phyloP scores from a whole-genome alignment of 35 echinoderm and acorn worm genomes.

The Amphiura filiformis region DNA sequence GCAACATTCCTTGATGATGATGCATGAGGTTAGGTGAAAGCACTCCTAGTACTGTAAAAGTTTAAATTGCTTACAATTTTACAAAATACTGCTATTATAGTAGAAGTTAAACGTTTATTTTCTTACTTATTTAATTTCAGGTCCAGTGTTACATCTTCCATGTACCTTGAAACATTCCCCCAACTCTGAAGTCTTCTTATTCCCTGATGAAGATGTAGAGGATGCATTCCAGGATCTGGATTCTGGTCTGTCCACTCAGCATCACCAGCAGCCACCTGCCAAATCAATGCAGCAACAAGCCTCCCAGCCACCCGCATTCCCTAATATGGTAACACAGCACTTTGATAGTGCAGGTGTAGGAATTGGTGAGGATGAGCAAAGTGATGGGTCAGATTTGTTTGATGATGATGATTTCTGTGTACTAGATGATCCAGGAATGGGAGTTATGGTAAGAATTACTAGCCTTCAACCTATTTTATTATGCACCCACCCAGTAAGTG shows the following conservation, averaged over 20 bases:
- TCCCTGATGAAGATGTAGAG: constrained; percentile 72
- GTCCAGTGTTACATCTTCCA: constrained; percentile 29
- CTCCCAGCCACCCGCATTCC: background rate
- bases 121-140: constrained; percentile 28
- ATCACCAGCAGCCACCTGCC: background rate
- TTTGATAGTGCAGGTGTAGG: background rate
- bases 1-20: too few species aligned
- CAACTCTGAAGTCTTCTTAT: constrained; percentile 59
- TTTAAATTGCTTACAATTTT: too few species aligned
- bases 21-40: too few species aligned
- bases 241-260: too few species aligned
- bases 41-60: too few species aligned
- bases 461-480: too few species aligned
- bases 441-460: constrained; percentile 84
- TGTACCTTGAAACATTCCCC: constrained; percentile 52
- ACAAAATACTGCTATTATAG: too few species aligned
- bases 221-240: background rate
- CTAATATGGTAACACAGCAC: background rate
- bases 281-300: background rate
- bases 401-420: constrained; percentile 95
- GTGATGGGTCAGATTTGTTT: constrained; percentile 49
- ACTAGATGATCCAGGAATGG: constrained; percentile 84
- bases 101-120: too few species aligned
- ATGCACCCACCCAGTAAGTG: too few species aligned
- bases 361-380: constrained; percentile 35